A percentile compares a stretch with the other conserved stretches of the same genome.
These are phyloP conservation scores for Macroglossus sobrinus DNA, from an alignment of 2,113 vertebrate genomes.

Conservation along the genomic window DNA sequence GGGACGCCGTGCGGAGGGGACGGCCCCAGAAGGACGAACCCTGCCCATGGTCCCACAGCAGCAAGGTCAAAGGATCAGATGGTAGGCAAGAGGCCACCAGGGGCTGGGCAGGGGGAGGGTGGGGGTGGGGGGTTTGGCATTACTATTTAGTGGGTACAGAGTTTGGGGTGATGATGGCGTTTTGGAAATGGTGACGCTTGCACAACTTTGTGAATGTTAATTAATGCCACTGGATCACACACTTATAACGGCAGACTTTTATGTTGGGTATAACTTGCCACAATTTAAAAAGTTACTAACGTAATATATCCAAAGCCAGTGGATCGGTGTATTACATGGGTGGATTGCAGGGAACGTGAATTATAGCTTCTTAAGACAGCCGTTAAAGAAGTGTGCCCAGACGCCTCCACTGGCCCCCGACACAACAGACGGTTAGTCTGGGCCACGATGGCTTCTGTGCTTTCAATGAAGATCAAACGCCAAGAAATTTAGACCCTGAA, in stretches of 20 bases:
- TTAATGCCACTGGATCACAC: accelerated
- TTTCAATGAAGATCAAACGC: background rate
- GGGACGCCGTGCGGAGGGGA: accelerated
- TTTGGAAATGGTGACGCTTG: too few species aligned
- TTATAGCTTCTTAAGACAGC: background rate
- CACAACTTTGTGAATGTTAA: accelerated
- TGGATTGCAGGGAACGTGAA: background rate
- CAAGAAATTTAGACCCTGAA: background rate
- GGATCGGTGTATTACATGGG: background rate
- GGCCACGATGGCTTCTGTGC: background rate
- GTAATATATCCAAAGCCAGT: background rate
- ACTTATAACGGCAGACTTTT: background rate
- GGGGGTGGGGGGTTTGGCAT: background rate
- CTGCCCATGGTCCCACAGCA: accelerated
- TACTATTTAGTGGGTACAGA: accelerated
- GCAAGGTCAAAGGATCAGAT: background rate
- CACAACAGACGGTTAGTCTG: background rate
- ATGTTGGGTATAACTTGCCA: background rate
- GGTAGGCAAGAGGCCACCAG: accelerated
- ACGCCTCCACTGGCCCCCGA: background rate
- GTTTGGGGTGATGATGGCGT: background rate
- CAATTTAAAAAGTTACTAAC: background rate
- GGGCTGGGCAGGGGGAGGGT: background rate
- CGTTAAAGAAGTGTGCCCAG: background rate
- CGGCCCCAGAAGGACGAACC: background rate